Evolutionary conservation across 53 echinoderm and acorn worm species (phyloP), one percentile per base, ranked within the genome.

Genomic region (Actinopyga echinites): DNA sequence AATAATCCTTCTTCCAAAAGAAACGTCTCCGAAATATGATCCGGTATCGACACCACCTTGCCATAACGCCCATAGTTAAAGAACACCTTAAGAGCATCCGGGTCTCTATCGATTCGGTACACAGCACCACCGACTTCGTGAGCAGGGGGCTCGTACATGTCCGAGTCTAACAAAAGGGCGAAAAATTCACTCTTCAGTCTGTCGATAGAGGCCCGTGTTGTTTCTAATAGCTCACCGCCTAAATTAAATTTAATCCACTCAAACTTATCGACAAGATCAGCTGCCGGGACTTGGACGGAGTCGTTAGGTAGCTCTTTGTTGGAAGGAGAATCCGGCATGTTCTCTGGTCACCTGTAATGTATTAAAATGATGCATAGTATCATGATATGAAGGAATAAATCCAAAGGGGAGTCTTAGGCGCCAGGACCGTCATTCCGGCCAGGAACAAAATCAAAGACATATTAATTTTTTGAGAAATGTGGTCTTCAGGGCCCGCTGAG

Each of bases 181-280:
- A 94, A 86, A 75, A 94, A 94, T 9, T 57, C 40, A 21, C 91
- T 91, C 28, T 71, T 52, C 4, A 94, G 83, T 30, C 62, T 83
- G 19, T 91, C 91, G n/a, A 94, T 49, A 64, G 86, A 91, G 17
- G 73, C 89, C 17, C 89, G 69, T 2, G 86, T 80, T 28, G 91
- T 94, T 74, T 94, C 94, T 38, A 94, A 77, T 80, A 86, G 85
- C 28, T 74, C 65, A 25, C 94, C 94, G 10, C 94, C 94, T 10
- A 94, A 86, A 82, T 94, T 94, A 62, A 94, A 89, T 64, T 79
- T 82, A 9, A 94, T 17, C 94, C 94, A 94, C 57, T 87, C 40
- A 24, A 81, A 74, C 19, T 83, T 81, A 40, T 94, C 87, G 20
- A 86, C 64, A 34, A 91, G 83, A 52, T 83, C 65, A 15, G 86